Evolutionary conservation across 2,888 invertebrate genomes (phyloP).

Genomic region (Meteorus colon): DNA sequence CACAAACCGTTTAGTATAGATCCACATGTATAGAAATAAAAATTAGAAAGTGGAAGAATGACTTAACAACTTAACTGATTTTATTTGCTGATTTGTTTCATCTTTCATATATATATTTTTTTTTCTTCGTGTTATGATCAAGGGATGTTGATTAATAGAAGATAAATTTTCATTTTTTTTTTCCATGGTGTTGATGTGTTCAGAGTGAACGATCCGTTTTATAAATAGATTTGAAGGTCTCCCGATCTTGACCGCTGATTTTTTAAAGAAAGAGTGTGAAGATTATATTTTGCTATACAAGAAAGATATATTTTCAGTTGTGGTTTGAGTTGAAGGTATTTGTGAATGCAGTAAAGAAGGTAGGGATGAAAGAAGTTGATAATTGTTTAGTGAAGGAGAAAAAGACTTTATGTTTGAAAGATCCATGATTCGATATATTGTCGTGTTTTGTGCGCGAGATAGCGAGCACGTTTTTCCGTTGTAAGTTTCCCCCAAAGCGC

Average conservation of each 20-base stretch:
- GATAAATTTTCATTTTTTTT: not conserved
- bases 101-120: not conserved
- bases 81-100: conserved; percentile 11
- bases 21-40: conserved; percentile 13
- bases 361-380: conserved; percentile 18
- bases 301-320: not conserved
- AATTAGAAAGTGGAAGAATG: conserved; percentile 21
- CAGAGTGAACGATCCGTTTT: not conserved
- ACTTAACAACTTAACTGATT: not conserved
- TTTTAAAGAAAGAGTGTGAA: conserved; percentile 11
- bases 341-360: not conserved
- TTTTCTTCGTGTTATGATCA: not conserved
- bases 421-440: conserved; percentile 51
- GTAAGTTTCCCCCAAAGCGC: conserved; percentile 67
- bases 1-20: conserved; percentile 4
- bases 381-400: conserved; percentile 19
- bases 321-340: not conserved
- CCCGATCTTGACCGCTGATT: conserved; percentile 52
- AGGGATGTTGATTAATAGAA: conserved; percentile 9
- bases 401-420: conserved; percentile 44
- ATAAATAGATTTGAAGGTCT: conserved; percentile 37
- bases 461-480: conserved; percentile 61
- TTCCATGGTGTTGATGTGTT: not conserved
- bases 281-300: conserved; percentile 5
- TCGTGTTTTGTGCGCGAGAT: conserved; percentile 48